These are phyloP conservation scores for Poecilobothrus nobilitatus DNA, from an alignment of 2,888 invertebrate species.

Conservation along the genomic window DNA sequence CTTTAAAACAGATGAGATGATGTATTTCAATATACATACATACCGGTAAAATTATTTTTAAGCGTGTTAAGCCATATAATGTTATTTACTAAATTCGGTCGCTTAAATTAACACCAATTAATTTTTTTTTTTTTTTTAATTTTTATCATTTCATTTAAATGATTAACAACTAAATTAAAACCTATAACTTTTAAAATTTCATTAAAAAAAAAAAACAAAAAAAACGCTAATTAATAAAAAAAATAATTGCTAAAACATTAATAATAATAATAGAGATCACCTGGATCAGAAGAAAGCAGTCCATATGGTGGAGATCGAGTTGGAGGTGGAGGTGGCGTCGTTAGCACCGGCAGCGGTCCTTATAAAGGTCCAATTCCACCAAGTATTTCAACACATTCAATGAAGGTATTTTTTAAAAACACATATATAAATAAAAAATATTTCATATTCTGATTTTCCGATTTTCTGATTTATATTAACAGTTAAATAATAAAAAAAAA, in stretches of 20 bases:
- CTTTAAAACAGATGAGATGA: no score
- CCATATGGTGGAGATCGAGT: constrained; percentile 35
- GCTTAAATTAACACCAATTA: background rate
- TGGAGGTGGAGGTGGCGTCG: constrained; percentile 25
- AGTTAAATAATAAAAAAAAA: constrained; percentile 12
- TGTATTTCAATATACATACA: no score
- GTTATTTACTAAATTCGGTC: no score
- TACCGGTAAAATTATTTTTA: no score
- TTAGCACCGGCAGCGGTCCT: no score
- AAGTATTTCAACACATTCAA: constrained; percentile 62
- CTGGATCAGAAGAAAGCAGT: constrained; percentile 47
- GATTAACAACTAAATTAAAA: no score
- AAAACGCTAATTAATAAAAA: constrained; percentile 19
- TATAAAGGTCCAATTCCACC: constrained; percentile 54
- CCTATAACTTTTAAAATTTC: background rate
- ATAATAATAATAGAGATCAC: constrained; percentile 38
- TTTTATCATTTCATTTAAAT: background rate
- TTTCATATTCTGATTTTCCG: background rate
- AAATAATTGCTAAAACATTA: constrained; percentile 15
- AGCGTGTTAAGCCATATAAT: no score
- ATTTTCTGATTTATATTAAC: constrained; percentile 12
- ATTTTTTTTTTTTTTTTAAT: background rate
- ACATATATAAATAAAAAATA: background rate
- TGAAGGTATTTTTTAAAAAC: constrained; percentile 51
- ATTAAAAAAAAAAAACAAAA: constrained; percentile 17